Evolutionary conservation across 2,888 invertebrate genomes (phyloP).

Genomic region (Congeria kusceri): DNA sequence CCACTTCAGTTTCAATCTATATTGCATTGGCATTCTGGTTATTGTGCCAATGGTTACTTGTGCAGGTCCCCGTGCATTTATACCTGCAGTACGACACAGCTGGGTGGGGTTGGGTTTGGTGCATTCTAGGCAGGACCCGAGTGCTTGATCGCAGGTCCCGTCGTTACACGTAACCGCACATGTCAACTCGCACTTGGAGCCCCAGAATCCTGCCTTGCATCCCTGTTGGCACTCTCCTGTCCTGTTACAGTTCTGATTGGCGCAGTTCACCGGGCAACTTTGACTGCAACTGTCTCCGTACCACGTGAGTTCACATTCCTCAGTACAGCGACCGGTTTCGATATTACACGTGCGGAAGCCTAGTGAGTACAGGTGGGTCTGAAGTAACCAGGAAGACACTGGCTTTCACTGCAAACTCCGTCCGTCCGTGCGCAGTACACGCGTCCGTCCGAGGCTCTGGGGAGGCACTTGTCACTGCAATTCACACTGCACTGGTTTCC

Average conservation of each 20-base stretch:
- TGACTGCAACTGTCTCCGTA: constrained; percentile 42
- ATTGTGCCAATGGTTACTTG: too few species aligned
- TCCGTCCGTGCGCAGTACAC: constrained; percentile 30
- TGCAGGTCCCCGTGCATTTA: neutral
- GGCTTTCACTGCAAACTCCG: constrained; percentile 17
- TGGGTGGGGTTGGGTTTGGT: constrained; percentile 28
- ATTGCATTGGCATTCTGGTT: too few species aligned
- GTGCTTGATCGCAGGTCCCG: constrained; percentile 41
- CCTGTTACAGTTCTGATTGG: constrained; percentile 35
- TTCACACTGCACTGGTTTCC: constrained; percentile 32
- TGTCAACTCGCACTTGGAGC: constrained; percentile 26
- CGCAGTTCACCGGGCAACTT: constrained; percentile 37
- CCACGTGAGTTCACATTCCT: constrained; percentile 38
- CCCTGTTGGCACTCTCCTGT: constrained; percentile 44
- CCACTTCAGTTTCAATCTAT: too few species aligned
- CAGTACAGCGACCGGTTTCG: constrained; percentile 26
- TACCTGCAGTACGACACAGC: constrained; percentile 57
- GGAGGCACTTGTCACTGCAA: constrained; percentile 44
- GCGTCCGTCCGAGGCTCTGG: neutral
- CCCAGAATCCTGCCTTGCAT: constrained; percentile 39
- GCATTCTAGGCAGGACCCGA: constrained; percentile 47
- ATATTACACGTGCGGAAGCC: constrained; percentile 40
- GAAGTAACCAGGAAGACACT: constrained; percentile 45
- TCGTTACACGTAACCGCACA: constrained; percentile 48
- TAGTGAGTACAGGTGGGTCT: constrained; percentile 11